These are phyloP conservation scores for Molanna angustata DNA, from an alignment of 2,888 invertebrate species.

Conservation along the genomic window DNA sequence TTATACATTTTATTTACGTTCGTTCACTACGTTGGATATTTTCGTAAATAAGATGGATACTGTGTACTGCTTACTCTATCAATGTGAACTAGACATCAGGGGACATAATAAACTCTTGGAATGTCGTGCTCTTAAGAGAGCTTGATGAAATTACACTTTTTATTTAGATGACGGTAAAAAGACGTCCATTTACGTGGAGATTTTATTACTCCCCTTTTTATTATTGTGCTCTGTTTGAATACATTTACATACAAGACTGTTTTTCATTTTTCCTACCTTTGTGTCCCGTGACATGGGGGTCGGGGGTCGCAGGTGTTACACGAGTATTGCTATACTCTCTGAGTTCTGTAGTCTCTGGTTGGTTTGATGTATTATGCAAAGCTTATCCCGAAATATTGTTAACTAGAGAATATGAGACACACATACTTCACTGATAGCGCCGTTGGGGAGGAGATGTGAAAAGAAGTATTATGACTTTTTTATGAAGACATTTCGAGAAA, in stretches of 20 bases:
- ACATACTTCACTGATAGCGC: no score
- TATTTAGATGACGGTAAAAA: not conserved
- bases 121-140: no score
- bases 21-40: no score
- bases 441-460: not conserved
- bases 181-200: not conserved
- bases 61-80: no score
- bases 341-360: not conserved
- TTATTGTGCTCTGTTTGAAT: constrained; percentile 2
- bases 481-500: no score
- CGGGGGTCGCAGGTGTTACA: not conserved
- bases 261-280: constrained; percentile 3
- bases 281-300: no score
- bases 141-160: not conserved
- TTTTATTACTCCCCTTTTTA: not conserved
- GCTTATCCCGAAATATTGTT: not conserved
- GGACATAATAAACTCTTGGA: no score
- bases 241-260: constrained; percentile 5
- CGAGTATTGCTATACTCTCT: not conserved
- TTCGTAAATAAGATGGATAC: no score
- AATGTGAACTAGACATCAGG: no score
- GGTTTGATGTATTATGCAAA: not conserved
- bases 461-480: not conserved
- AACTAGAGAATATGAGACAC: no score
- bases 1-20: no score